These are phyloP conservation scores for Montipora foliosa DNA, from an alignment of 64 coral and sea anemone genomes.

Conservation along the genomic window DNA sequence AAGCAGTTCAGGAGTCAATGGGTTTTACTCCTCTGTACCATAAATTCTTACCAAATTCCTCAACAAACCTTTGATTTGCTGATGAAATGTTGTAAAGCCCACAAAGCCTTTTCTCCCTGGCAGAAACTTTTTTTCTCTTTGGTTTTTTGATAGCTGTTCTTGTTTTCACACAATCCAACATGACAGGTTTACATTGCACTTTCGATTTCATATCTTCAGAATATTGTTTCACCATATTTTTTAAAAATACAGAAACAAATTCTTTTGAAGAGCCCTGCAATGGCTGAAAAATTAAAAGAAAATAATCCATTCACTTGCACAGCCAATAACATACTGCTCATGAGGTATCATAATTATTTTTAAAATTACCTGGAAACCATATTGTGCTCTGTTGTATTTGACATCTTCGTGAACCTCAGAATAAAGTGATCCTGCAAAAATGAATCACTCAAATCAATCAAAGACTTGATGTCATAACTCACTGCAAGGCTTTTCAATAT, in stretches of 20 bases:
- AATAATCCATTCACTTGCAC: background rate
- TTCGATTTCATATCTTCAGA: constrained; percentile 10
- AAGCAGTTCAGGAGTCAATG: too few species aligned
- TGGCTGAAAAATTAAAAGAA: constrained; percentile 45
- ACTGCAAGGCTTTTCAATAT: too few species aligned
- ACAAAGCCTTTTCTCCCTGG: constrained; percentile 69
- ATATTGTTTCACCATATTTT: constrained; percentile 38
- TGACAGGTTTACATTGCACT: constrained; percentile 61
- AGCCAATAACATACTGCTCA: background rate
- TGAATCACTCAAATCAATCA: background rate
- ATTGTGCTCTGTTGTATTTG: constrained; percentile 61
- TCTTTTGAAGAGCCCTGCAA: constrained; percentile 71
- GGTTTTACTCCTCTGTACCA: too few species aligned
- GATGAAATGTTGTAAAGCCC: constrained; percentile 73
- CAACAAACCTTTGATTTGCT: constrained; percentile 77
- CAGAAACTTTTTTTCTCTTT: constrained; percentile 83
- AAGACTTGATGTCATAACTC: background rate
- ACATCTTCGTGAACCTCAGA: constrained; percentile 65
- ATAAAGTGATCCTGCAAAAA: constrained; percentile 63
- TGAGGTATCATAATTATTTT: too few species aligned
- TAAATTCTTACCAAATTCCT: background rate
- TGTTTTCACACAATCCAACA: constrained; percentile 56
- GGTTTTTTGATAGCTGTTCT: constrained; percentile 37
- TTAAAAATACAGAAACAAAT: constrained; percentile 75
- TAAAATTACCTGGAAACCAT: constrained; percentile 60